Evolutionary conservation across 92 coral and sea anemone genomes (phyloP).

Genomic region (Zoanthus gigantus): DNA sequence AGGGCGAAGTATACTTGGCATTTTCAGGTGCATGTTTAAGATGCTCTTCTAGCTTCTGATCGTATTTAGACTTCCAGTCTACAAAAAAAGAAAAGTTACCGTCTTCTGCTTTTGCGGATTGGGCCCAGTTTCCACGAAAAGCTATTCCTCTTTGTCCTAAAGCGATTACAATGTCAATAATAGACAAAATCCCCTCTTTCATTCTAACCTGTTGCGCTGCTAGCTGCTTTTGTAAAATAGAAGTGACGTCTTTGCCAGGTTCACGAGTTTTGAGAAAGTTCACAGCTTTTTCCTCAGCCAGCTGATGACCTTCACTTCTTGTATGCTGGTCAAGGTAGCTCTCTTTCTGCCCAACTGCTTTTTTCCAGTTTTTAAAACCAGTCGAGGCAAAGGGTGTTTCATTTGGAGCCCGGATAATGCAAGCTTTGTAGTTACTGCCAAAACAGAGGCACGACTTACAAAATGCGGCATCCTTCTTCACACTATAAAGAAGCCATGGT

Average conservation of each 20-base stretch:
- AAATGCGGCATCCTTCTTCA: constrained; percentile 29
- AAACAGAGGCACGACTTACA: constrained; percentile 21
- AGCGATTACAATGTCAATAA: constrained; percentile 52
- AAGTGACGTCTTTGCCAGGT: constrained; percentile 44
- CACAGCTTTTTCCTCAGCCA: constrained; percentile 48
- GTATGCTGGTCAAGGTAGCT: constrained; percentile 48
- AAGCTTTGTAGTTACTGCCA: neutral
- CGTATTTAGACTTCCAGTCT: constrained; percentile 58
- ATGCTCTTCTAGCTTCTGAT: constrained; percentile 54
- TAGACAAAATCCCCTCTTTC: constrained; percentile 28
- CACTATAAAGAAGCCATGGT: constrained; percentile 20
- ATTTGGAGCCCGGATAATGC: constrained; percentile 39
- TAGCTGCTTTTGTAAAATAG: constrained; percentile 25
- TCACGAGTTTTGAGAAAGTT: constrained; percentile 59
- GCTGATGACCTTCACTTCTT: constrained; percentile 31
- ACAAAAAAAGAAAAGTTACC: constrained; percentile 46
- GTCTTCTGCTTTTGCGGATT: constrained; percentile 45
- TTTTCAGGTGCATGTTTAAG: constrained; percentile 49
- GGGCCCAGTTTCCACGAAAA: constrained; percentile 59
- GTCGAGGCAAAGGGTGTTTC: constrained; percentile 12
- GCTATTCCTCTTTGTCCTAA: constrained; percentile 57
- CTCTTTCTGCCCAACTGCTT: constrained; percentile 38
- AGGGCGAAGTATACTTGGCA: constrained; percentile 48
- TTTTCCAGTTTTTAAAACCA: constrained; percentile 51
- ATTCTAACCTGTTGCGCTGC: constrained; percentile 36